These are phyloP conservation scores for Cryptotis parvus DNA, from an alignment of 2,113 vertebrate species.

Conservation along the genomic window DNA sequence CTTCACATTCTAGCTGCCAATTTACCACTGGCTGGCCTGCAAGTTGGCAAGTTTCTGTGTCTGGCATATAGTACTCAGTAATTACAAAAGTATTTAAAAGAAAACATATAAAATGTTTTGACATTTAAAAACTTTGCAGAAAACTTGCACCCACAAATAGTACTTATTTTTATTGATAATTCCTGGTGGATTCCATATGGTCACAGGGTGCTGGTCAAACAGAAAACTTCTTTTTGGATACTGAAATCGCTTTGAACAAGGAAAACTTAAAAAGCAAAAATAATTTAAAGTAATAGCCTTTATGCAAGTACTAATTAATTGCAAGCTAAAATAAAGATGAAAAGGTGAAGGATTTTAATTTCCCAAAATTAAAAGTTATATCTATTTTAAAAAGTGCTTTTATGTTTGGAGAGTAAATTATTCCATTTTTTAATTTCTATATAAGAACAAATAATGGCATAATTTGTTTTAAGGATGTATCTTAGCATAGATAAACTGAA, in stretches of 20 bases:
- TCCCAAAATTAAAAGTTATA: neutral
- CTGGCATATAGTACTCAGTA: neutral
- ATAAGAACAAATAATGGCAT: neutral
- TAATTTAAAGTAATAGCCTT: neutral
- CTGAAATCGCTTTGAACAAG: slow-evolving; percentile 17
- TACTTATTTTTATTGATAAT: slow-evolving; percentile 40
- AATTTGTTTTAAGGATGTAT: neutral
- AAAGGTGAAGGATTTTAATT: neutral
- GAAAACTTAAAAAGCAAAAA: neutral
- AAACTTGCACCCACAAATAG: neutral
- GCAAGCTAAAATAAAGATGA: neutral
- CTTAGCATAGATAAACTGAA: neutral
- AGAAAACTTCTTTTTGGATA: neutral
- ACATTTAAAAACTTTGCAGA: slow-evolving; percentile 37
- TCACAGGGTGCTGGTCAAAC: neutral
- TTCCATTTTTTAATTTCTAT: neutral
- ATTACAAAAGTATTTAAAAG: slow-evolving; percentile 44
- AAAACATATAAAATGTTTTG: slow-evolving; percentile 45
- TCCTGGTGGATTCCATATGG: neutral
- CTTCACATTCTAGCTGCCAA: neutral
- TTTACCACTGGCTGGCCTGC: neutral
- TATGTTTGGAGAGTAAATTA: neutral
- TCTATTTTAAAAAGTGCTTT: neutral
- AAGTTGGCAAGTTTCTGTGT: neutral
- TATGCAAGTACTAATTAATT: neutral